These are phyloP conservation scores for Furnarius figulus DNA, from an alignment of 2,113 vertebrate genomes.

Conservation along the genomic window DNA sequence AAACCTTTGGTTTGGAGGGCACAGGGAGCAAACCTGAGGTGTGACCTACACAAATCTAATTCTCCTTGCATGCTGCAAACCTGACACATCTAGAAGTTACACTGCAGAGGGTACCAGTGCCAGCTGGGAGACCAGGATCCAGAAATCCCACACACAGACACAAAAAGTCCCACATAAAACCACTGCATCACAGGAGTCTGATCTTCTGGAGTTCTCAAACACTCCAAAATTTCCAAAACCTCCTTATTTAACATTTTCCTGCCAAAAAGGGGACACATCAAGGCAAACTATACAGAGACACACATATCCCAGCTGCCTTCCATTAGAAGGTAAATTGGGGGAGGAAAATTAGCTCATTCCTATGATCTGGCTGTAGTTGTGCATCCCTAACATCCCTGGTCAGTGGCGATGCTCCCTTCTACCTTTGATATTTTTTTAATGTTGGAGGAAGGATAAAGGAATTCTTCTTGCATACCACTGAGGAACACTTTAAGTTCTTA, in stretches of 20 bases:
- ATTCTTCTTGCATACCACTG: background rate
- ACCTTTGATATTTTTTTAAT: background rate
- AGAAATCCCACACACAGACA: background rate
- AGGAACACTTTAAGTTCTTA: background rate
- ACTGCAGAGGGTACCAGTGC: background rate
- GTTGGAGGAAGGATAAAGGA: background rate
- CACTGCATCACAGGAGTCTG: background rate
- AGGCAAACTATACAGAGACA: background rate
- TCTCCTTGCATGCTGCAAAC: background rate
- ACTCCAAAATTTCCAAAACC: background rate
- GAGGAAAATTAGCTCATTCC: background rate
- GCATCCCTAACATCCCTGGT: background rate
- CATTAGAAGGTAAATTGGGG: background rate
- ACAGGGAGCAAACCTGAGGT: background rate
- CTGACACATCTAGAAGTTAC: background rate
- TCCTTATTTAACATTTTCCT: background rate
- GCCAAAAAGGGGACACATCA: background rate
- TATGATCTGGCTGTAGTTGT: background rate
- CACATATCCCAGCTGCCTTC: background rate
- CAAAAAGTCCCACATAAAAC: background rate
- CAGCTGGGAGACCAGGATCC: background rate
- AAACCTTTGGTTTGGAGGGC: too few relatives aligned
- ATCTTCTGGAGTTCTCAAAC: background rate
- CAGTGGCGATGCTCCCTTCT: background rate
- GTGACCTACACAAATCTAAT: background rate